phyloP scores from a whole-genome alignment of 2,888 invertebrate genomes.

The Aphidoletes aphidimyza region DNA sequence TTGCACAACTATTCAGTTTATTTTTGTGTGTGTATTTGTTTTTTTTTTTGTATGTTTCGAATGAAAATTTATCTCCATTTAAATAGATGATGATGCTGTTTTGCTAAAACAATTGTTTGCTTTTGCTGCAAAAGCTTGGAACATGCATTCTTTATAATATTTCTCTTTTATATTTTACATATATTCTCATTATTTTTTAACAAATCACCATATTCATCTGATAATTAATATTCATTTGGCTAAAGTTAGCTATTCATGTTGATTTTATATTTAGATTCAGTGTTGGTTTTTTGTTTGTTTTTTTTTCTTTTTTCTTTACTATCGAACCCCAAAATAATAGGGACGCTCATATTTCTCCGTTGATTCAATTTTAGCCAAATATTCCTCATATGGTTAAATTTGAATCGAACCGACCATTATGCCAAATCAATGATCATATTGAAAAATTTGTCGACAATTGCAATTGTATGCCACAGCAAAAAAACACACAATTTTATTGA shows the following conservation, averaged over 20 bases:
- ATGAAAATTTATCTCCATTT: neutral
- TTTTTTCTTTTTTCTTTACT: neutral
- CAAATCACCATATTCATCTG: neutral
- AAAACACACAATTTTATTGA: neutral
- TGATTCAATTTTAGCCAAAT: no score
- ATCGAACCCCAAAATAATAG: no score
- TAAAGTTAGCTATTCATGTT: neutral
- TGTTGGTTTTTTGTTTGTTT: neutral
- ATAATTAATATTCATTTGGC: no score
- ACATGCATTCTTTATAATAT: constrained; percentile 18
- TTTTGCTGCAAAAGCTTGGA: neutral
- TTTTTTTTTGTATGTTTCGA: neutral
- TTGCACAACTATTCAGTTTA: neutral
- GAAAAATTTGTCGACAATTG: neutral
- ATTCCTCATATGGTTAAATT: no score
- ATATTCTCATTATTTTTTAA: neutral
- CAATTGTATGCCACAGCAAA: neutral
- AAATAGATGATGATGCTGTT: neutral
- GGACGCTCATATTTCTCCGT: no score
- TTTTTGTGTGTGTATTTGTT: neutral
- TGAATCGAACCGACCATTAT: no score
- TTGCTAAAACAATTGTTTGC: neutral
- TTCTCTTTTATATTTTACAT: constrained; percentile 9
- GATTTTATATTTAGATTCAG: neutral
- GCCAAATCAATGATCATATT: neutral